Evolutionary conservation across 2,113 vertebrate genomes (phyloP).

Genomic region (Dicerorhinus sumatrensis): DNA sequence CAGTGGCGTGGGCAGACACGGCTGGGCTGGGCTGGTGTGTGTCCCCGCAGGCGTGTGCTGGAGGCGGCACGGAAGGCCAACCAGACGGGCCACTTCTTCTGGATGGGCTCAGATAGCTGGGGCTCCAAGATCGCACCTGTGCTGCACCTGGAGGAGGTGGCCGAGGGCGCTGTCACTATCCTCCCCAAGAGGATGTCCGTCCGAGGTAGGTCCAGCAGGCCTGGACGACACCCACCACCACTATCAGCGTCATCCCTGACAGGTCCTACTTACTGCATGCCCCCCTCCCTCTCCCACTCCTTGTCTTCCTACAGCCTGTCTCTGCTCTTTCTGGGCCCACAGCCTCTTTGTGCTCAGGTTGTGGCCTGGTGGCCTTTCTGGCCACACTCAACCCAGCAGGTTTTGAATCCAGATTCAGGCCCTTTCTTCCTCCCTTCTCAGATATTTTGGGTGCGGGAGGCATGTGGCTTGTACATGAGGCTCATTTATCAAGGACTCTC

Average conservation of each 20-base stretch:
- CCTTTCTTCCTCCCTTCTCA: not conserved
- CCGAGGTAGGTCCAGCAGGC: constrained; percentile 88
- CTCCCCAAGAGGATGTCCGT: constrained; percentile 95
- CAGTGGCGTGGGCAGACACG: not conserved
- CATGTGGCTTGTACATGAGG: not conserved
- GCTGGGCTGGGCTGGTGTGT: constrained; percentile 34
- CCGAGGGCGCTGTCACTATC: constrained; percentile 95
- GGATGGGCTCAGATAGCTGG: constrained; percentile 99
- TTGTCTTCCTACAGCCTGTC: accelerated
- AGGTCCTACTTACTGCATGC: accelerated
- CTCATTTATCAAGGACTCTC: not conserved
- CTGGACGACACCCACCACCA: accelerated
- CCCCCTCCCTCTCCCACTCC: not conserved
- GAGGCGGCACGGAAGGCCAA: constrained; percentile 95
- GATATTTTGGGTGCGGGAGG: not conserved
- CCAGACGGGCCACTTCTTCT: constrained; percentile 97
- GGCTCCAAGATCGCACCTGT: constrained; percentile 96
- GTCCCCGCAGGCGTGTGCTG: constrained; percentile 91
- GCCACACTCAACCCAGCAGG: not conserved
- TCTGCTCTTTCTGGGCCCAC: not conserved
- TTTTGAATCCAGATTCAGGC: not conserved
- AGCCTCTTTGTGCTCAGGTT: not conserved
- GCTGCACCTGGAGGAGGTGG: constrained; percentile 95
- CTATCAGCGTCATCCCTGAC: accelerated
- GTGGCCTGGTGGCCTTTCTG: not conserved